A percentile compares a stretch with the other conserved stretches of the same genome.
Conservation (phyloP, 2,888 invertebrate species). For the Eilema sororculum region DNA sequence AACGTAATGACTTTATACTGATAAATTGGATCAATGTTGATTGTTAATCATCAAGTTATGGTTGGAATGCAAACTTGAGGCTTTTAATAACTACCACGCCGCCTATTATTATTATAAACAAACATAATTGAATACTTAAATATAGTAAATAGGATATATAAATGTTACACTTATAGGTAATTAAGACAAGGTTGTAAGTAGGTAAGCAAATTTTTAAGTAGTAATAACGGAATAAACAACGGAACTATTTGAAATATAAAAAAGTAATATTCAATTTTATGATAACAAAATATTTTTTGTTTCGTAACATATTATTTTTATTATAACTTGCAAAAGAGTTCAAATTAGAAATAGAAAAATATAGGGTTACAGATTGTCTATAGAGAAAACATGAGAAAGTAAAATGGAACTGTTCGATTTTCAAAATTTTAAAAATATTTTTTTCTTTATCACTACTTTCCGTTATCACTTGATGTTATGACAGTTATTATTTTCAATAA, state of each 20-base stretch:
- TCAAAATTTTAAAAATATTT: slow-evolving; percentile 3
- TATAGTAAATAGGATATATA: background rate
- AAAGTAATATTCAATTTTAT: background rate
- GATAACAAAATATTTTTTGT: background rate
- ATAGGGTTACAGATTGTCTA: background rate
- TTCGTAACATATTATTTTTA: background rate
- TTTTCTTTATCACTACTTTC: slow-evolving; percentile 23
- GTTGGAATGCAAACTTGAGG: slow-evolving; percentile 15
- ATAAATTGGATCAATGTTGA: slow-evolving; percentile 39
- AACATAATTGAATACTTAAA: background rate
- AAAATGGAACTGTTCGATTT: slow-evolving; percentile 11
- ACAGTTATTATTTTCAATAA: slow-evolving; percentile 32
- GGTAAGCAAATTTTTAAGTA: background rate
- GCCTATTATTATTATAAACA: slow-evolving; percentile 15
- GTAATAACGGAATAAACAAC: background rate
- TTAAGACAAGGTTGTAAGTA: background rate
- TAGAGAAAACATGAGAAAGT: background rate
- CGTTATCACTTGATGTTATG: slow-evolving; percentile 28
- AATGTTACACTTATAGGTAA: background rate
- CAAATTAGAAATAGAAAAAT: background rate
- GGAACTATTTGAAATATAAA: background rate
- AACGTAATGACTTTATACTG: slow-evolving; percentile 37
- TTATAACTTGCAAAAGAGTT: background rate
- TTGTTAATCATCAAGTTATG: slow-evolving; percentile 16
- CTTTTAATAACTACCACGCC: slow-evolving; percentile 18